Percentiles rank a stretch among this genome's conserved stretches.
Conservation (phyloP, 1,140 invertebrate species). For the Orius insidiosus region DNA sequence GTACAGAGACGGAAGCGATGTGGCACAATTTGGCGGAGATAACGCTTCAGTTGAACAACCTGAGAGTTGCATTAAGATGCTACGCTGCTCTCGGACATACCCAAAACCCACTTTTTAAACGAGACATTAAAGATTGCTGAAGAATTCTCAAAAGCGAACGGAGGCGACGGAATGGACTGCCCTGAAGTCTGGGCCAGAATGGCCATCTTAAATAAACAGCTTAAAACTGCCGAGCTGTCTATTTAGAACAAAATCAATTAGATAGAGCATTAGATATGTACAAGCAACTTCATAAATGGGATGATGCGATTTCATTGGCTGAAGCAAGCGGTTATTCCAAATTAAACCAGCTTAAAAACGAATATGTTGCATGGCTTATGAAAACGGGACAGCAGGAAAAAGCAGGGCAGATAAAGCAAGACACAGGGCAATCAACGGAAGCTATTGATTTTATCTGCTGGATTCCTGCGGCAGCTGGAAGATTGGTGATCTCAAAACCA, state of each 20-base stretch:
- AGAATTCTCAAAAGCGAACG: slow-evolving; percentile 30
- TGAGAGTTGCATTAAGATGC: slow-evolving; percentile 61
- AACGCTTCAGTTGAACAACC: slow-evolving; percentile 42
- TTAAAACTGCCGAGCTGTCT: slow-evolving; percentile 60
- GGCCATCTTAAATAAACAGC: slow-evolving; percentile 71
- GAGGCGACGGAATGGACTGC: slow-evolving; percentile 38
- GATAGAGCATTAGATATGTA: slow-evolving; percentile 83
- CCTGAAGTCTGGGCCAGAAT: slow-evolving; percentile 75
- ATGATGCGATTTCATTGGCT: slow-evolving; percentile 60
- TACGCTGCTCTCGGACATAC: slow-evolving; percentile 84
- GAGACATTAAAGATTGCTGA: slow-evolving; percentile 55
- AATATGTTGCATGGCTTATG: slow-evolving; percentile 62
- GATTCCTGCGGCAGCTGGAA: slow-evolving; percentile 59
- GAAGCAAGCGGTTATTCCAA: slow-evolving; percentile 56
- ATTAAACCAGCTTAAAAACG: slow-evolving; percentile 49
- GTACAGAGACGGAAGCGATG: slow-evolving; percentile 72
- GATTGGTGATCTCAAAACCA: slow-evolving; percentile 35
- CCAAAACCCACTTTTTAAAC: slow-evolving; percentile 63
- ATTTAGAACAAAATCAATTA: slow-evolving; percentile 66
- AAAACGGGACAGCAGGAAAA: slow-evolving; percentile 66
- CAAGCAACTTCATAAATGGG: slow-evolving; percentile 71
- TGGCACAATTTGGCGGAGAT: slow-evolving; percentile 86
- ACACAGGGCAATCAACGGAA: slow-evolving; percentile 50
- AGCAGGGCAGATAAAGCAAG: slow-evolving; percentile 64
- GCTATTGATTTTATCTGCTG: slow-evolving; percentile 66